Evolutionary conservation across 2,888 invertebrate genomes (phyloP).

Genomic region (Furcula furcula): DNA sequence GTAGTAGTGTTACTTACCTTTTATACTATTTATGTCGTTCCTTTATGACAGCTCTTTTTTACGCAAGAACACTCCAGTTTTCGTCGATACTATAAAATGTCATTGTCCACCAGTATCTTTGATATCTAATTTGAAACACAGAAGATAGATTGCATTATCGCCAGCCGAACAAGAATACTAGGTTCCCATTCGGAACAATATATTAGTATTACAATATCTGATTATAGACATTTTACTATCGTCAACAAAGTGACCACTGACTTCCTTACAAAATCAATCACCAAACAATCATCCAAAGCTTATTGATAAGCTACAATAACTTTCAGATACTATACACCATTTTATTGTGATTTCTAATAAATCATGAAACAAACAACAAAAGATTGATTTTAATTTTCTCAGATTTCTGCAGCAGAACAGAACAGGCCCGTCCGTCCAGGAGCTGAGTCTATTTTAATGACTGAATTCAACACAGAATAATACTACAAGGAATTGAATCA

Average conservation of each 20-base stretch:
- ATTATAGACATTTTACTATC: conserved; percentile 39
- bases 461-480: too few species aligned
- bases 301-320: too few species aligned
- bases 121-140: conserved; percentile 44
- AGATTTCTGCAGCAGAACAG: too few species aligned
- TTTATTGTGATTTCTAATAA: too few species aligned
- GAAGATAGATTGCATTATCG: conserved; percentile 45
- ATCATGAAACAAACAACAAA: too few species aligned
- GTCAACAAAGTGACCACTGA: conserved; percentile 39
- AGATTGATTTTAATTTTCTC: conserved; percentile 37
- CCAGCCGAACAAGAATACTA: conserved; percentile 18
- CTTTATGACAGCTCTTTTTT: conserved; percentile 24
- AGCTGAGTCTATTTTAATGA: too few species aligned
- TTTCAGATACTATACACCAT: too few species aligned
- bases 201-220: conserved; percentile 30
- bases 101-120: conserved; percentile 54
- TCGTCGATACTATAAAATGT: conserved; percentile 35
- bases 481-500: too few species aligned
- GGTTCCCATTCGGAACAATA: too few species aligned
- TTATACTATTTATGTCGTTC: conserved; percentile 29
- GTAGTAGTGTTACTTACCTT: conserved; percentile 5
- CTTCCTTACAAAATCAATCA: conserved; percentile 9
- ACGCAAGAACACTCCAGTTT: conserved; percentile 37
- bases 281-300: too few species aligned
- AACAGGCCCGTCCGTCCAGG: too few species aligned